Base-by-base conservation (phyloP, 2,888 invertebrate species). In the Dryomyza anilis region DNA sequence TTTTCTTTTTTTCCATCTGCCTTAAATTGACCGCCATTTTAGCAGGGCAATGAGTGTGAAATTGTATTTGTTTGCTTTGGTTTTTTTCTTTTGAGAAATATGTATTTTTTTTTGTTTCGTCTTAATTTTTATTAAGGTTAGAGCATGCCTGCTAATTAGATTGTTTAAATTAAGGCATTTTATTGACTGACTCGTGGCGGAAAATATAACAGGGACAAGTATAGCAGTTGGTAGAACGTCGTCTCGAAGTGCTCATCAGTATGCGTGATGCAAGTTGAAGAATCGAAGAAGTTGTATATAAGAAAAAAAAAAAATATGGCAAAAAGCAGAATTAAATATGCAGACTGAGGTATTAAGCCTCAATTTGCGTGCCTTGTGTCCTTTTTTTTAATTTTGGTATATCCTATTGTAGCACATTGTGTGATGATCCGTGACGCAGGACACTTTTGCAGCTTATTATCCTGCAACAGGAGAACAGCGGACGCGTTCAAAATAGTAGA, bases 91-190 rank as follows among this genome's bases (percentile, higher is more conserved):
- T n/a, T n/a, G n/a, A n/a, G n/a, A n/a, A n/a, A n/a, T n/a, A n/a
- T n/a, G n/a, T n/a, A n/a, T n/a, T n/a, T n/a, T n/a, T n/a, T n/a
- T n/a, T n/a, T n/a, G n/a, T n/a, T n/a, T n/a, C n/a, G n/a, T n/a
- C n/a, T n/a, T n/a, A n/a, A n/a, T n/a, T n/a, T n/a, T n/a, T n/a
- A n/a, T n/a, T n/a, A n/a, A n/a, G n/a, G n/a, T n/a, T n/a, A n/a
- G n/a, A n/a, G n/a, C n/a, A n/a, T n/a, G n/a, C n/a, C 63, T 60
- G 63, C 69, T 69, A 69, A 69, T 69, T 67, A 67, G 67, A 66
- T 67, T 69, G 64, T 60, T 67, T 61, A 63, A 52, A 39, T 27
- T 61, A 27, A 53, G 12, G 16, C 52, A 27, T 52, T 61, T 61
- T 43, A 61, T 52, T 43, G 61, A 52, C 19, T 39, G 29, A 30